phyloP scores from a whole-genome alignment of 37 sponge, comb jelly and placozoan species.

The Oscarella lobularis region DNA sequence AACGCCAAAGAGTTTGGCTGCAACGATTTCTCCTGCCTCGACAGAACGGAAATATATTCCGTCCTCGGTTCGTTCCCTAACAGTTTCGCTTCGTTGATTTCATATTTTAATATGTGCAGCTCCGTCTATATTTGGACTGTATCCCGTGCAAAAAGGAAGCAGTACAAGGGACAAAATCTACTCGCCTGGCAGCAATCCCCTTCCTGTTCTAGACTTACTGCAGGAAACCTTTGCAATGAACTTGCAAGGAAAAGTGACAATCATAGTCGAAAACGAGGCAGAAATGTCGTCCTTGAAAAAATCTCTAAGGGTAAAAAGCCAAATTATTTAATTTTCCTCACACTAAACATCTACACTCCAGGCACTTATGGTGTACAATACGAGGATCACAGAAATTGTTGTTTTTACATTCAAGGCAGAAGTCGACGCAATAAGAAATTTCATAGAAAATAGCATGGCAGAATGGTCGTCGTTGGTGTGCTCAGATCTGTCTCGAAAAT shows the following conservation, averaged over 20 bases:
- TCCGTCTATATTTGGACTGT: neutral
- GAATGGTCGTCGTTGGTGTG: no score
- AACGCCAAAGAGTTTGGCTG: neutral
- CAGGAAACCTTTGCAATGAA: neutral
- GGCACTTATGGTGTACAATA: no score
- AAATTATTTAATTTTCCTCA: no score
- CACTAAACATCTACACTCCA: no score
- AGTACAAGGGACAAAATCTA: neutral
- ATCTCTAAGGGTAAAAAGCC: neutral
- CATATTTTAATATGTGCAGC: no score
- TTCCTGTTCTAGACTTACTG: neutral
- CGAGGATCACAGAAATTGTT: no score
- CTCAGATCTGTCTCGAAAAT: no score
- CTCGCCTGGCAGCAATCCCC: neutral
- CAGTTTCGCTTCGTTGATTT: no score
- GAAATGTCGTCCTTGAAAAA: neutral
- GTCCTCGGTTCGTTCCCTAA: neutral
- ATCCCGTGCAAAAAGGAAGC: neutral
- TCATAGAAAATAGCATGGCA: no score
- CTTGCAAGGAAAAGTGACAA: neutral
- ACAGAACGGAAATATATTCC: neutral
- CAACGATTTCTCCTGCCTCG: neutral
- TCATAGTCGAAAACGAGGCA: neutral
- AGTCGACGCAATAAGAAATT: no score
- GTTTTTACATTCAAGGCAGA: no score